A percentile compares a stretch with the other conserved stretches of the same genome.
Evolutionary conservation across 2,888 invertebrate genomes (phyloP).

Genomic region (Lepidochitona cinerea): DNA sequence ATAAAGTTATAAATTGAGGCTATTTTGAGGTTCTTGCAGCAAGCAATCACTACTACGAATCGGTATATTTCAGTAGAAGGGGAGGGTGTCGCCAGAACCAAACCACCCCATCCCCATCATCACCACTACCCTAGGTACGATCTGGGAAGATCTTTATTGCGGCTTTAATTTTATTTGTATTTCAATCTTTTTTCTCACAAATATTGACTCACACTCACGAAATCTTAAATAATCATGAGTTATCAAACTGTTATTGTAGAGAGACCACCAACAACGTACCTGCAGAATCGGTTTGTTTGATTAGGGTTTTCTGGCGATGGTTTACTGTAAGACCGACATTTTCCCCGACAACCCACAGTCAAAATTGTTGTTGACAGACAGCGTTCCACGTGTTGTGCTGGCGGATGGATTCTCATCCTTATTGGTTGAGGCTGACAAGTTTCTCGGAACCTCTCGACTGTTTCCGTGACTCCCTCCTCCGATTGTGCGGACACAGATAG

Average conservation of each 20-base stretch:
- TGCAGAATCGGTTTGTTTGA: neutral
- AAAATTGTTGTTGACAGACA: neutral
- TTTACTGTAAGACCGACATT: conserved; percentile 1
- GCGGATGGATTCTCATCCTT: neutral
- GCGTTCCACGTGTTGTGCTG: neutral
- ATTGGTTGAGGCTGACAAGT: neutral
- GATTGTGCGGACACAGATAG: neutral
- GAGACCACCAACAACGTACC: neutral
- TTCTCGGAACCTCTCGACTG: neutral
- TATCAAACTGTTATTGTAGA: neutral
- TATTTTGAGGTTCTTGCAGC: too few relatives aligned
- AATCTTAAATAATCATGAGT: too few relatives aligned
- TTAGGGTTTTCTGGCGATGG: neutral
- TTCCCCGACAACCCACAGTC: conserved; percentile 1
- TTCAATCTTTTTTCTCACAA: too few relatives aligned
- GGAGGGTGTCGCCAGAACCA: too few relatives aligned
- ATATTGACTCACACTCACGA: too few relatives aligned
- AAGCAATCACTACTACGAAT: too few relatives aligned
- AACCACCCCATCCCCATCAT: too few relatives aligned
- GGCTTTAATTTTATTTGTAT: too few relatives aligned
- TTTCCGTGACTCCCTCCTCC: neutral
- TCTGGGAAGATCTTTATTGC: too few relatives aligned
- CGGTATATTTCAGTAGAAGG: too few relatives aligned
- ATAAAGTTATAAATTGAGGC: too few relatives aligned
- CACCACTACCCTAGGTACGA: too few relatives aligned